Percentiles rank a stretch among this genome's conserved stretches.
These are phyloP conservation scores for Montipora efflorescens DNA, from an alignment of 64 coral and sea anemone genomes.

Conservation along the genomic window DNA sequence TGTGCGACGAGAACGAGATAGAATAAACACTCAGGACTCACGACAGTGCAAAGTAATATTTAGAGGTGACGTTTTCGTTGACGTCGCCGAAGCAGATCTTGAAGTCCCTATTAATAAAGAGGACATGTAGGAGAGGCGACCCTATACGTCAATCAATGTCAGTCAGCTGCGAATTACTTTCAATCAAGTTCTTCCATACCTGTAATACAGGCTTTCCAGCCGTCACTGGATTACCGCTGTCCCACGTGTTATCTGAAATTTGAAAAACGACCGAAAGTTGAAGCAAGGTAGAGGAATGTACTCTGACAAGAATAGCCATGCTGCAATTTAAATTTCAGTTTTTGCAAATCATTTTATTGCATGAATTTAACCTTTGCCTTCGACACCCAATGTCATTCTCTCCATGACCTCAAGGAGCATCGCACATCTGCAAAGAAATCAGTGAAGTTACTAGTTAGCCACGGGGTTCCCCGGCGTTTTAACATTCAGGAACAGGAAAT, in stretches of 20 bases:
- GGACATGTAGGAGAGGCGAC: no score
- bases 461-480: neutral
- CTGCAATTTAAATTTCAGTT: neutral
- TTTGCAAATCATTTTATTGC: neutral
- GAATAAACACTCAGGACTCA: no score
- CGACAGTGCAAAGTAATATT: no score
- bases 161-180: neutral
- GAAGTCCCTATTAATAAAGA: no score
- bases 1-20: no score
- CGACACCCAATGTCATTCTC: slow-evolving; percentile 54
- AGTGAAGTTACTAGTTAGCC: no score
- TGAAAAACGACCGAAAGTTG: neutral
- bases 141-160: no score
- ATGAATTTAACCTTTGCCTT: slow-evolving; percentile 48
- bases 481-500: no score
- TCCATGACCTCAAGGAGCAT: slow-evolving; percentile 75
- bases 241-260: neutral
- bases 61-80: no score
- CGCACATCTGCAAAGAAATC: slow-evolving; percentile 45
- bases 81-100: no score
- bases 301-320: neutral
- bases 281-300: neutral
- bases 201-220: slow-evolving; percentile 8
- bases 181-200: neutral
- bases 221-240: neutral